Evolutionary conservation across 2,888 invertebrate genomes (phyloP), one percentile per base, ranked within the genome.

Genomic region (Colostygia pectinataria): DNA sequence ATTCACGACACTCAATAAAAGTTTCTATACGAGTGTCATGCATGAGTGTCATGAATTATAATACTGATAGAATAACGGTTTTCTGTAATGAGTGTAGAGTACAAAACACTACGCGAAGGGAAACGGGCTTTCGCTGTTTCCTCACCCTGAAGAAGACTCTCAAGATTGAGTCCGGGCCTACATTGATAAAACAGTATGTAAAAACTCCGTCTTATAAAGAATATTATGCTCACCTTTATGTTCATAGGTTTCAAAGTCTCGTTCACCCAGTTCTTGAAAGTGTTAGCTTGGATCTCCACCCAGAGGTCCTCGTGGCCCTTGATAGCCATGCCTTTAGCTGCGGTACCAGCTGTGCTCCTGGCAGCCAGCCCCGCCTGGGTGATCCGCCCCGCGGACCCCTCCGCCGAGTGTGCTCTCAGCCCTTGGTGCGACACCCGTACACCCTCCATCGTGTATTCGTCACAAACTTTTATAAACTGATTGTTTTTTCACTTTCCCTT

Each of bases 251-350:
- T 93, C 58, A 97, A 83, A 68, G 96, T 95, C 80, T 99, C 98
- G 83, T 99, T 99, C 69, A 98, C 97, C 99, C 99, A 99, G 85
- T 99, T 99, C 65, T 96, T 93, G 80, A 99, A 99, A 27, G 99
- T 99, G 82, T 97, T 96, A 34, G 98, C 96, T 81, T 98, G 98
- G 60, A 98, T 98, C 79, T 97, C 97, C 40, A 98, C 97, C 98
- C 98, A 98, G 31, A 97, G 93, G 74, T 98, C 97, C 85, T 98
- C 97, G 74, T 97, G 95, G 61, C 98, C 98, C 76, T 97, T 97
- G 77, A 98, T 98, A 67, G 96, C 95, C 97, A 98, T 98, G 60
- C 97, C 97, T 76, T 96, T 96, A 61, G 98, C 98, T 0, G 98
- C 98, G 38, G 98, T 98, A 43, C 98, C 98, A 51, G 78, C 97